Conservation (phyloP, 2,888 invertebrate species). For the Phortica magna region DNA sequence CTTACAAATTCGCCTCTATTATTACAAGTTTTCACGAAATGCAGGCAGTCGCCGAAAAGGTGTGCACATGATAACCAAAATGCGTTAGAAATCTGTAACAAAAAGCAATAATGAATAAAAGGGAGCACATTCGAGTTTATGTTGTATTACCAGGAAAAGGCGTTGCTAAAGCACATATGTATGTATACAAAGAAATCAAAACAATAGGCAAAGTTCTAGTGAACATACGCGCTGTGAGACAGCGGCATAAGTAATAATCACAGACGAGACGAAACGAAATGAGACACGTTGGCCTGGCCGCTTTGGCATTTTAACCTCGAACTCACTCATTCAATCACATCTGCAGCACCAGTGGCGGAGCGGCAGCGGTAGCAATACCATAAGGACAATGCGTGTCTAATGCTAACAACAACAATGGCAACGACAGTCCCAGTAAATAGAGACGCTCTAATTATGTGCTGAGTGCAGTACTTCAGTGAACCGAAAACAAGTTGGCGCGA, state of each 20-base stretch:
- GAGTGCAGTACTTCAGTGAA: neutral
- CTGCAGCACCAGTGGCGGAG: too few relatives aligned
- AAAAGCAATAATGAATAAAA: neutral
- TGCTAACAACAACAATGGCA: neutral
- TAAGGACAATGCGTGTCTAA: constrained; percentile 32
- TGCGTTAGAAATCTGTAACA: constrained; percentile 24
- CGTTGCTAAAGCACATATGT: constrained; percentile 56
- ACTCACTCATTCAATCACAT: neutral
- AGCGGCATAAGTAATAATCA: neutral
- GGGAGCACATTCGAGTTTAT: neutral
- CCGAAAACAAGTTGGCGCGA: neutral
- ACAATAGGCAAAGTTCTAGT: neutral
- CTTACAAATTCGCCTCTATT: constrained; percentile 8
- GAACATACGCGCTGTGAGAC: constrained; percentile 53
- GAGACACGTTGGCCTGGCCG: neutral
- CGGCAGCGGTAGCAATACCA: neutral
- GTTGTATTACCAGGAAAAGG: constrained; percentile 70
- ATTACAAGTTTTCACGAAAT: constrained; percentile 18
- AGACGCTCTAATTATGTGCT: constrained; percentile 23
- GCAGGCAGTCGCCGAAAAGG: neutral
- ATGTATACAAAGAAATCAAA: neutral
- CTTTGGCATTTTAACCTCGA: neutral
- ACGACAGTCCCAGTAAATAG: neutral
- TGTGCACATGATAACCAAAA: constrained; percentile 15
- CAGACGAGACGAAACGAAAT: neutral